Base-by-base conservation (phyloP, 2,113 vertebrate genomes). In the Urocolius indicus region DNA sequence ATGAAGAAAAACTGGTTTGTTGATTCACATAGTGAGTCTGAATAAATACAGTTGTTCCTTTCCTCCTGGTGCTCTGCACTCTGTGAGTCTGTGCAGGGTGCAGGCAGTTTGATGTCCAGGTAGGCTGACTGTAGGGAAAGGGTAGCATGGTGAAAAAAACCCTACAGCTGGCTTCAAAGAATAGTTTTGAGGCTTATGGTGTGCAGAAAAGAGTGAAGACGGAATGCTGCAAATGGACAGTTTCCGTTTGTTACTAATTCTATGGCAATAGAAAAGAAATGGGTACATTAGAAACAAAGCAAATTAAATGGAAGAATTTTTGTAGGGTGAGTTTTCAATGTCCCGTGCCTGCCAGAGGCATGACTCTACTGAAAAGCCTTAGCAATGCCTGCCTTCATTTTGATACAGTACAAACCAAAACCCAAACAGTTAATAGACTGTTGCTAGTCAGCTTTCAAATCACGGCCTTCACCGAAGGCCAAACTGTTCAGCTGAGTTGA, bases 1-100 rank as follows among this genome's bases (percentile, higher is more conserved):
- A 89, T 71, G 87, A 91, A 79, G 91, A 97, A 94, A 95, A 97
- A 93, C 93, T 94, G 90, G 94, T 97, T 97, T 97, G 75, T 95
- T 96, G 91, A 81, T 97, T 89, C 66, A n/a, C 26, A 2, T n/a
- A 74, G 67, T 43, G 75, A 84, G 86, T 87, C 52, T 85, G 89
- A 87, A 79, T 84, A 75, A 94, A 88, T 89, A 13, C 6, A 51
- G 36, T 69, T 91, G 62, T 85, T 84, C 59, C 38, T 89, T 49
- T 92, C 46, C 69, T 87, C 36, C 45, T 7, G 1, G 2, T 46
- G 17, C 49, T 78, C 49, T 79, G 71, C 15, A 11, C 51, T 14
- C 29, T 27, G 29, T 68, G 7, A n/a, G 54, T 87, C 66, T 59
- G 32, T 41, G 29, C 46, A 0, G 6, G 45, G 67, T 19, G 38